These are phyloP conservation scores for Apamea monoglypha DNA, from an alignment of 2,888 invertebrate species.

Conservation along the genomic window DNA sequence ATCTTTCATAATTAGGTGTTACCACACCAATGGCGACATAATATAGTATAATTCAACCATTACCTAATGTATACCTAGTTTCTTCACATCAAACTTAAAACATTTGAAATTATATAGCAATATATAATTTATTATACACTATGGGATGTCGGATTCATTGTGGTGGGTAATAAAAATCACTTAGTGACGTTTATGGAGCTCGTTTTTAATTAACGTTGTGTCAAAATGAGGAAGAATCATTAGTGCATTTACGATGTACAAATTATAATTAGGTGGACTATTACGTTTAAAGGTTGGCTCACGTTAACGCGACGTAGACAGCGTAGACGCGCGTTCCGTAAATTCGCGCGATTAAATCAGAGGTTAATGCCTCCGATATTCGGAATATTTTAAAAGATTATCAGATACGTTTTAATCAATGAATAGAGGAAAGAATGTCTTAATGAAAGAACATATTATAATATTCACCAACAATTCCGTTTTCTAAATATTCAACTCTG, in stretches of 20 bases:
- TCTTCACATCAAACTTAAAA: slow-evolving; percentile 53
- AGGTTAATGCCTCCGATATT: slow-evolving; percentile 8
- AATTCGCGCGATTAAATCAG: slow-evolving; percentile 3
- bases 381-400: slow-evolving; percentile 25
- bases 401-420: slow-evolving; percentile 34
- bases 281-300: neutral
- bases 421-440: slow-evolving; percentile 17
- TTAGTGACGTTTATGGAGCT: slow-evolving; percentile 71
- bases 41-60: slow-evolving; percentile 52
- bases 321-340: slow-evolving; percentile 20
- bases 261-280: slow-evolving; percentile 50
- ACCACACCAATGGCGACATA: slow-evolving; percentile 53
- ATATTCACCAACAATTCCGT: slow-evolving; percentile 24
- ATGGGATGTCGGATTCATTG: slow-evolving; percentile 59
- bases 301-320: neutral
- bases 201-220: slow-evolving; percentile 67
- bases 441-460: slow-evolving; percentile 1
- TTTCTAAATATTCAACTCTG: slow-evolving; percentile 33
- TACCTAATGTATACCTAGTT: slow-evolving; percentile 61
- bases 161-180: slow-evolving; percentile 72
- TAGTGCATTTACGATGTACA: slow-evolving; percentile 64
- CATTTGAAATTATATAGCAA: slow-evolving; percentile 59
- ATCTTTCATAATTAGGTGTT: slow-evolving; percentile 62
- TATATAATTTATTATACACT: slow-evolving; percentile 65
- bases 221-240: slow-evolving; percentile 67